phyloP scores from a whole-genome alignment of 2,797 vertebrate species.

The Carcharodon carcharias region DNA sequence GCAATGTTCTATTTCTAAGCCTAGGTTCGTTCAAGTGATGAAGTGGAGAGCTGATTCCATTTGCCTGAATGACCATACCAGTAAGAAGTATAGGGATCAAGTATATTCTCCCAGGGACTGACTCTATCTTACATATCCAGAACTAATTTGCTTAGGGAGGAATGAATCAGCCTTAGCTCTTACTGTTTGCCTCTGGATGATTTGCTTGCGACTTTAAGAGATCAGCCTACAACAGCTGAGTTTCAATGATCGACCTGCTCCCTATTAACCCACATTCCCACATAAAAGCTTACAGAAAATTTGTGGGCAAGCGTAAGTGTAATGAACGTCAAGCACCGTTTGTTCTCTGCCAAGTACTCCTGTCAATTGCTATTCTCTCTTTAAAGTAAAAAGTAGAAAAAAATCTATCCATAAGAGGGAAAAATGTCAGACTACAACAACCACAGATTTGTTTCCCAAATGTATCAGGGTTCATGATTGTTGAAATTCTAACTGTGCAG shows the following conservation, averaged over 20 bases:
- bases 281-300: no score
- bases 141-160: neutral
- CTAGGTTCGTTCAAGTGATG: neutral
- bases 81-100: neutral
- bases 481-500: no score
- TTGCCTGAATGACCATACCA: neutral
- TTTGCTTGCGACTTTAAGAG: neutral
- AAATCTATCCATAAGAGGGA: neutral
- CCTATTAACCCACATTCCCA: no score
- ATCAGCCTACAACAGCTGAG: neutral
- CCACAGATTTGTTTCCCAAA: neutral
- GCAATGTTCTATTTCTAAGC: neutral
- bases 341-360: neutral
- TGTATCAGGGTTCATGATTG: neutral
- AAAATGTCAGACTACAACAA: no score
- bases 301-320: no score
- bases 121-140: no score
- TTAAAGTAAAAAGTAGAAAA: neutral
- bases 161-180: neutral
- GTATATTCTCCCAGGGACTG: neutral
- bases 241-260: neutral
- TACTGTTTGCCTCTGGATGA: neutral
- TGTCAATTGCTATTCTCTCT: neutral
- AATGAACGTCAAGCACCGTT: no score
- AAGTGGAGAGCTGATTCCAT: neutral